These are phyloP conservation scores for Mechanitis messenoides DNA, from an alignment of 2,888 invertebrate species.

Conservation along the genomic window DNA sequence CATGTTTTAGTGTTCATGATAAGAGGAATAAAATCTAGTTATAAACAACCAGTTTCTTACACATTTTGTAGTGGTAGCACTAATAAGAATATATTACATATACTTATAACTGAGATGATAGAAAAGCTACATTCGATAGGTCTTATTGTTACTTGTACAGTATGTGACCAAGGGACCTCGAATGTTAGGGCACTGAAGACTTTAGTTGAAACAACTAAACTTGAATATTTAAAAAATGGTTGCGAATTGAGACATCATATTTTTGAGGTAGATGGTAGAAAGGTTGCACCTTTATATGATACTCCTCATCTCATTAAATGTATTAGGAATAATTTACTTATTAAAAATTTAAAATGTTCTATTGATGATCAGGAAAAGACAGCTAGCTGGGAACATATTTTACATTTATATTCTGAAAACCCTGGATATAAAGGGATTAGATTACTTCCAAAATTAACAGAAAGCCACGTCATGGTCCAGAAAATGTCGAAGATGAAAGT, in stretches of 20 bases:
- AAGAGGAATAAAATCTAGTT: slow-evolving; percentile 25
- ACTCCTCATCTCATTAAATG: slow-evolving; percentile 24
- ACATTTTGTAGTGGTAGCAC: slow-evolving; percentile 22
- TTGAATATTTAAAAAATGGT: slow-evolving; percentile 15
- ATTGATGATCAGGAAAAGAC: slow-evolving; percentile 15
- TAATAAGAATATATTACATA: slow-evolving; percentile 11
- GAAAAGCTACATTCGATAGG: slow-evolving; percentile 20
- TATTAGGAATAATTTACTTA: slow-evolving; percentile 25
- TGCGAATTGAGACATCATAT: slow-evolving; percentile 1
- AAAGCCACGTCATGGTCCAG: slow-evolving; percentile 27
- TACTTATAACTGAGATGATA: slow-evolving; percentile 14
- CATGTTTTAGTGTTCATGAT: slow-evolving; percentile 28
- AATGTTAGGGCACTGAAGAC: slow-evolving; percentile 24
- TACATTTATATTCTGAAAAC: slow-evolving; percentile 24
- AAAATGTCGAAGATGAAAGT: slow-evolving; percentile 35
- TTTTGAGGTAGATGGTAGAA: slow-evolving; percentile 15
- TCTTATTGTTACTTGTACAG: slow-evolving; percentile 22
- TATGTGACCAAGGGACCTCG: slow-evolving; percentile 27
- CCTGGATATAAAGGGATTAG: slow-evolving; percentile 30
- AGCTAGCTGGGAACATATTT: slow-evolving; percentile 35
- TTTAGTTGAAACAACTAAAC: slow-evolving; percentile 16
- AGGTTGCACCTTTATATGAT: slow-evolving; percentile 17
- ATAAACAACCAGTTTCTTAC: slow-evolving; percentile 26
- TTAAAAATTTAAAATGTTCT: slow-evolving; percentile 25
- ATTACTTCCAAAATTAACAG: slow-evolving; percentile 33